These are phyloP conservation scores for Ctenosaura bakeri DNA, from an alignment of 2,797 vertebrate genomes.

Conservation along the genomic window DNA sequence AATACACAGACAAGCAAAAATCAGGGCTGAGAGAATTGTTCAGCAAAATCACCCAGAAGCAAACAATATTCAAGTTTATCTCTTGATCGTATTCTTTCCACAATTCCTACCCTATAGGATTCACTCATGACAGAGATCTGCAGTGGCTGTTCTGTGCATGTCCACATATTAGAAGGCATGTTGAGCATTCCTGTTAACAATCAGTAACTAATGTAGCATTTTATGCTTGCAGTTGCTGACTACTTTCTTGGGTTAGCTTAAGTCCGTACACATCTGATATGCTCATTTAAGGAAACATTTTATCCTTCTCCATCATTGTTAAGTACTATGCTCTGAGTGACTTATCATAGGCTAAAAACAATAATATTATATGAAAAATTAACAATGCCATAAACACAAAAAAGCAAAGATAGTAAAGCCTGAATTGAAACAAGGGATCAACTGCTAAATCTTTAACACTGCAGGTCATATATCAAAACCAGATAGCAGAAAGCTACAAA, in stretches of 20 bases:
- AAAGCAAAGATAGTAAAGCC: neutral
- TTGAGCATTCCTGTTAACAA: neutral
- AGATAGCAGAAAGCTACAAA: neutral
- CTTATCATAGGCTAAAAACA: neutral
- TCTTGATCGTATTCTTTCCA: neutral
- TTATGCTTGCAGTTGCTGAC: neutral
- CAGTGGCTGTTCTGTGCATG: neutral
- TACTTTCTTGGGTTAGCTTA: neutral
- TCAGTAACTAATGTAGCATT: neutral
- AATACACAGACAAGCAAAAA: neutral
- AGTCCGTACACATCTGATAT: neutral
- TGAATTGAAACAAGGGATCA: neutral
- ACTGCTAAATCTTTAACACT: neutral
- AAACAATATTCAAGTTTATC: neutral
- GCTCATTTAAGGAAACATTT: constrained; percentile 9
- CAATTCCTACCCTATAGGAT: neutral
- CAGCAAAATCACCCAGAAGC: neutral
- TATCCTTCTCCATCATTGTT: neutral
- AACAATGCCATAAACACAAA: neutral
- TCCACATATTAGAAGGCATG: neutral
- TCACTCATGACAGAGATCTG: neutral
- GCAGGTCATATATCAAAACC: neutral
- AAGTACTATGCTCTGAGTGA: neutral
- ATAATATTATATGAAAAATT: constrained; percentile 10
- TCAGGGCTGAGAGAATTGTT: neutral